Conservation (phyloP, 2,888 invertebrate species). For the Philereme vetulata region DNA sequence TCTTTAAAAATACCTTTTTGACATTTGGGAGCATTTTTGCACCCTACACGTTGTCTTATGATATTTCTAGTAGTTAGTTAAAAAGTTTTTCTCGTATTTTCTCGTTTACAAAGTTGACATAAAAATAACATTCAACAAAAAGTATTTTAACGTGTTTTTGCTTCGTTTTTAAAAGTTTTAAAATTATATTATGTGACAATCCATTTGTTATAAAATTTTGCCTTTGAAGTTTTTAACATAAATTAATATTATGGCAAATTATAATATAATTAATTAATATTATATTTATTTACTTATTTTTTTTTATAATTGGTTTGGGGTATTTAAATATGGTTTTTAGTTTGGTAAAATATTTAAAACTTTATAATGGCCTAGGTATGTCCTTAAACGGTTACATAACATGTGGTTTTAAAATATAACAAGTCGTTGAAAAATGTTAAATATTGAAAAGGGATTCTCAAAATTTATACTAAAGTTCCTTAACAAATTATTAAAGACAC, state of each 20-base stretch:
- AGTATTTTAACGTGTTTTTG: constrained; percentile 3
- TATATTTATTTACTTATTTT: not conserved
- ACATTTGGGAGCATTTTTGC: constrained; percentile 11
- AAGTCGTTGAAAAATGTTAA: constrained; percentile 2
- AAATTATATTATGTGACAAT: constrained; percentile 26
- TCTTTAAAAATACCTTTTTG: constrained; percentile 8
- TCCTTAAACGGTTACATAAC: not conserved
- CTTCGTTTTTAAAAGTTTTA: not conserved
- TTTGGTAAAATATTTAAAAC: no score
- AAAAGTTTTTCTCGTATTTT: constrained; percentile 17
- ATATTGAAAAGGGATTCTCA: constrained; percentile 3
- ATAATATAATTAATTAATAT: constrained; percentile 1
- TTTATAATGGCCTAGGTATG: constrained; percentile 20
- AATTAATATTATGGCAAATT: constrained; percentile 2
- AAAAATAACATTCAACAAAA: constrained; percentile 7
- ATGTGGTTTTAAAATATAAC: not conserved
- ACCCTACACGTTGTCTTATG: constrained; percentile 9
- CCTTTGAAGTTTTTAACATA: not conserved
- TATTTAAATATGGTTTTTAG: constrained; percentile 10
- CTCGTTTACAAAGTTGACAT: constrained; percentile 22
- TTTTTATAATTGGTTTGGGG: constrained; percentile 12
- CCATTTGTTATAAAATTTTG: constrained; percentile 18
- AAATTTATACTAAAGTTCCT: constrained; percentile 11
- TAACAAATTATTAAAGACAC: constrained; percentile 10
- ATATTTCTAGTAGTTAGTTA: constrained; percentile 18